A percentile compares a stretch with the other conserved stretches of the same genome.
These are phyloP conservation scores for Chloromyia formosa DNA, from an alignment of 2,888 invertebrate genomes.

Conservation along the genomic window DNA sequence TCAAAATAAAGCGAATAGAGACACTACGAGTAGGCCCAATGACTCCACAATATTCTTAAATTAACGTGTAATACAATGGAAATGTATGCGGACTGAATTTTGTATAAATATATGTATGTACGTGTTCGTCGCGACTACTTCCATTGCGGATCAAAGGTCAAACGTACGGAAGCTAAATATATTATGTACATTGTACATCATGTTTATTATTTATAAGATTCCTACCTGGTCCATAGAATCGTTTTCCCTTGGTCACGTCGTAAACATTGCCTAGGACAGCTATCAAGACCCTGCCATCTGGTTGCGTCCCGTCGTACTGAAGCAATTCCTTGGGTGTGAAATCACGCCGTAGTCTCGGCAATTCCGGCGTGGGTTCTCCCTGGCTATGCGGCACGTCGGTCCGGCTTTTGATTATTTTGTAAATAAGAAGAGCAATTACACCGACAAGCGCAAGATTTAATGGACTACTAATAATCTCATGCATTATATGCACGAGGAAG, in stretches of 20 bases:
- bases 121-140: too few species aligned
- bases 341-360: constrained; percentile 88
- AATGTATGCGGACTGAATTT: too few species aligned
- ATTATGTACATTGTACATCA: too few species aligned
- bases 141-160: too few species aligned
- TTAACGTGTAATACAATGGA: too few species aligned
- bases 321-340: constrained; percentile 89
- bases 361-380: constrained; percentile 53
- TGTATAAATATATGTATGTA: too few species aligned
- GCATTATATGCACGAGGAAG: constrained; percentile 64
- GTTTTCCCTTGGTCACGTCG: constrained; percentile 90
- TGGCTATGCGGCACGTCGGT: constrained; percentile 62
- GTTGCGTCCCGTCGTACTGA: constrained; percentile 84
- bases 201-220: too few species aligned
- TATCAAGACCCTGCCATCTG: constrained; percentile 88
- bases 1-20: too few species aligned
- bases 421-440: constrained; percentile 75
- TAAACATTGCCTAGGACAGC: constrained; percentile 96
- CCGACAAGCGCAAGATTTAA: constrained; percentile 75
- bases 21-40: too few species aligned
- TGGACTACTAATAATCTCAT: constrained; percentile 75
- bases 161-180: too few species aligned
- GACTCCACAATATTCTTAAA: too few species aligned
- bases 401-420: constrained; percentile 75
- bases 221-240: constrained; percentile 93